Evolutionary conservation across 2,113 vertebrate species (phyloP), one percentile per base, ranked within the genome.

Genomic region (Larimichthys crocea): DNA sequence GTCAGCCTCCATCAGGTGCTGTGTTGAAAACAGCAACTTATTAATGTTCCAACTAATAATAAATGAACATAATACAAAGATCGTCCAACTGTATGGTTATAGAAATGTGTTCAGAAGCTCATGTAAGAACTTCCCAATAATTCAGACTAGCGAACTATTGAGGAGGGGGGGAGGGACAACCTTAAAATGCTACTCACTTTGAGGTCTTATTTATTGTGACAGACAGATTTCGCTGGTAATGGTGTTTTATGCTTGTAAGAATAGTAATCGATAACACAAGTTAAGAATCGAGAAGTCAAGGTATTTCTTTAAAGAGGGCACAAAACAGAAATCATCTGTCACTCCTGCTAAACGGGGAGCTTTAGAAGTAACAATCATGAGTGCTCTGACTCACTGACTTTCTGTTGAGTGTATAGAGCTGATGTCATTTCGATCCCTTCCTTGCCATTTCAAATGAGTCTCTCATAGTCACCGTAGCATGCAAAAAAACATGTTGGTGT

Each of bases 281-380:
- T 10, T 19, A 31, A 26, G 20, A 26, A 65, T 65, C 31, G 3
- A 55, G 57, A 63, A 19, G 57, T 63, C 67, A 56, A 40, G 16
- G 67, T 24, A 16, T 53, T 16, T 53, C 65, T 70, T 50, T 26
- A 35, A 60, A 74, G 56, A 52, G 31, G 48, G 53, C 14, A 22
- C 19, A 42, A 8, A 49, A 17, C 11, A 31, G 3, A 52, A 29
- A 50, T 59, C 15, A 40, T 50, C 53, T n/a, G 46, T 44, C 9
- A 67, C 10, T 60, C 19, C 40, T 64, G 55, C 52, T 53, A 22
- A 61, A 60, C 31, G 2, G 5, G 14, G 19, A 24, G 24, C 22
- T 55, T 31, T 17, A 14, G 0, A 52, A 0, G 40, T 19, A 49
- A n/a, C 15, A 44, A 10, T 53, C 10, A 42, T 11, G 4, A 62